These are phyloP conservation scores for Telmatochromis sp. DNA, from an alignment of 2,113 vertebrate genomes.

Conservation along the genomic window DNA sequence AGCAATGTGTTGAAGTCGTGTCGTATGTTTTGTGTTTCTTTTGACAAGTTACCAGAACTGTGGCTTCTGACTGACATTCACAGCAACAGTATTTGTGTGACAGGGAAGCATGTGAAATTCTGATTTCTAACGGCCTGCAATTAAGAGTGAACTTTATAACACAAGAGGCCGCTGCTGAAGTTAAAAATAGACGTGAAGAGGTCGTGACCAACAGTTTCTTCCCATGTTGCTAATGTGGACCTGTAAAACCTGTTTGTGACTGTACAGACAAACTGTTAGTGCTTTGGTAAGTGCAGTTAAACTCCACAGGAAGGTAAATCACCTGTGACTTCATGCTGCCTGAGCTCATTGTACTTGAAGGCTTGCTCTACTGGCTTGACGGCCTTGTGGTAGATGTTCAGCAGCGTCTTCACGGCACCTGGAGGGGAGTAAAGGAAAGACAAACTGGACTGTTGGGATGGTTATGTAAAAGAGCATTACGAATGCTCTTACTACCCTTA, in stretches of 20 bases:
- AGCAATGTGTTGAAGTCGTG: neutral
- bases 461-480: neutral
- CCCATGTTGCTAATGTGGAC: neutral
- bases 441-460: neutral
- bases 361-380: constrained; percentile 92
- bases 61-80: neutral
- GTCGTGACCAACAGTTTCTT: neutral
- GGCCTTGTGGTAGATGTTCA: constrained; percentile 87
- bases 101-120: neutral
- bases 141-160: neutral
- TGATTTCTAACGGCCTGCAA: neutral
- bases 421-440: neutral
- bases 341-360: constrained; percentile 93
- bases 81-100: neutral
- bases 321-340: constrained; percentile 97
- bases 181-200: neutral
- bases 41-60: neutral
- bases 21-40: neutral
- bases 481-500: neutral
- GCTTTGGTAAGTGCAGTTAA: neutral
- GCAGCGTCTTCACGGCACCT: constrained; percentile 84
- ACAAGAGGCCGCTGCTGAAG: neutral
- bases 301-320: neutral
- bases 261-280: neutral
- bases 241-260: neutral